A percentile compares a stretch with the other conserved stretches of the same genome.
Conservation (phyloP, 2,888 invertebrate genomes). For the Campoplex nolae region DNA sequence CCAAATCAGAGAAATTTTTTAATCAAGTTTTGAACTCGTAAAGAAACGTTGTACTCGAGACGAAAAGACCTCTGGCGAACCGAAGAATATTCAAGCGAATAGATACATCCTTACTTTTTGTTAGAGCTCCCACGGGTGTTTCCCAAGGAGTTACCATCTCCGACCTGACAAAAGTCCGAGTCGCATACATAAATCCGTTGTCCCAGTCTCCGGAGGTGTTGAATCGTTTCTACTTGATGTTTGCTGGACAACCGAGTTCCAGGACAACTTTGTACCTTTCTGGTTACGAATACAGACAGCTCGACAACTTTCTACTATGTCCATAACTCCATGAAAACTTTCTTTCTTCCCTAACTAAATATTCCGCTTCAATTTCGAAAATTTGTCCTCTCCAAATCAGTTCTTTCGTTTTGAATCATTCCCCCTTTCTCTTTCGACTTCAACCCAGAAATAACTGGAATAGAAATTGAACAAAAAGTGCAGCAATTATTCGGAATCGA, state of each 20-base stretch:
- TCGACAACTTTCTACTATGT: neutral
- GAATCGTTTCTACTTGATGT: conserved; percentile 34
- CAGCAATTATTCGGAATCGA: no score
- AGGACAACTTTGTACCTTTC: conserved; percentile 22
- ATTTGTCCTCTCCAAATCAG: neutral
- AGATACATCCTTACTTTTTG: conserved; percentile 10
- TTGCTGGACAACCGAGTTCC: conserved; percentile 27
- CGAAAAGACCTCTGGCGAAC: neutral
- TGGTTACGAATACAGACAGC: conserved; percentile 2
- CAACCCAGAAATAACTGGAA: no score
- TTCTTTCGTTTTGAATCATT: no score
- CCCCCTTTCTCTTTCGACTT: no score
- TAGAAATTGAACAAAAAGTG: no score
- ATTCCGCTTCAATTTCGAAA: neutral
- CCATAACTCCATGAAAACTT: neutral
- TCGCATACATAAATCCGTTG: conserved; percentile 60
- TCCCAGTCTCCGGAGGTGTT: conserved; percentile 55
- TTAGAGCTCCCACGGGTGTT: conserved; percentile 44
- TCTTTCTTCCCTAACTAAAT: neutral
- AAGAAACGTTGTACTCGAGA: neutral
- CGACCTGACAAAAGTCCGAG: conserved; percentile 64
- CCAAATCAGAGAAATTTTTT: no score
- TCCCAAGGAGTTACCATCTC: conserved; percentile 32
- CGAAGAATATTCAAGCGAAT: conserved; percentile 8
- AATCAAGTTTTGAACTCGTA: neutral